These are phyloP conservation scores for Cydia splendana DNA, from an alignment of 1,140 invertebrate genomes.

Conservation along the genomic window DNA sequence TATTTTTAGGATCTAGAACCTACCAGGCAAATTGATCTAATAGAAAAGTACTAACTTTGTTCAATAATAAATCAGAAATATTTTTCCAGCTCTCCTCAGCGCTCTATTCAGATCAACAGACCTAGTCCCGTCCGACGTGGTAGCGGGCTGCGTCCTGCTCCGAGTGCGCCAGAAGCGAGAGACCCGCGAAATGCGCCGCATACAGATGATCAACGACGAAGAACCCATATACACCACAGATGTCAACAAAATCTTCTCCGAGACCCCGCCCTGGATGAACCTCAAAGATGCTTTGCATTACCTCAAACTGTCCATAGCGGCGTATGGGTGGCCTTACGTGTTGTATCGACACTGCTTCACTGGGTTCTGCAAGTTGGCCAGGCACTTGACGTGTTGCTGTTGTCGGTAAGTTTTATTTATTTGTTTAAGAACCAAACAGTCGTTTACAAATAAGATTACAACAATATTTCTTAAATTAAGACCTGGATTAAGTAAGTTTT, in stretches of 20 bases:
- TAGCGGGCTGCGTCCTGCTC: conserved; percentile 91
- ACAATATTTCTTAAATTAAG: too few relatives aligned
- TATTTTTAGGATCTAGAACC: too few relatives aligned
- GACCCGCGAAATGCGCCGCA: conserved; percentile 84
- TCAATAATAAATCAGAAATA: conserved; percentile 1
- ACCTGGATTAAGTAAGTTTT: conserved; percentile 70
- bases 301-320: conserved; percentile 88
- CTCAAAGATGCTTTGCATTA: conserved; percentile 87
- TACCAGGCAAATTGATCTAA: too few relatives aligned
- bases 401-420: conserved; percentile 82
- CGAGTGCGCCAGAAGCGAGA: conserved; percentile 87
- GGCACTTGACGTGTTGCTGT: conserved; percentile 86
- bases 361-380: conserved; percentile 86
- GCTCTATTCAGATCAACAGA: conserved; percentile 91
- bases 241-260: conserved; percentile 82
- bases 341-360: conserved; percentile 87
- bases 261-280: conserved; percentile 89
- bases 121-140: conserved; percentile 92
- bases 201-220: conserved; percentile 84
- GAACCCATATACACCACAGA: conserved; percentile 85
- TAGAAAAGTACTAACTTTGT: too few relatives aligned
- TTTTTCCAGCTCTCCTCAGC: conserved; percentile 83
- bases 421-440: too few relatives aligned
- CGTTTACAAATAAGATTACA: too few relatives aligned
- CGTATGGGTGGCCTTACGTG: conserved; percentile 96